Percentiles rank a stretch among this genome's conserved stretches.
Conservation (phyloP, 2,888 invertebrate genomes). For the Epinotia bilunana region DNA sequence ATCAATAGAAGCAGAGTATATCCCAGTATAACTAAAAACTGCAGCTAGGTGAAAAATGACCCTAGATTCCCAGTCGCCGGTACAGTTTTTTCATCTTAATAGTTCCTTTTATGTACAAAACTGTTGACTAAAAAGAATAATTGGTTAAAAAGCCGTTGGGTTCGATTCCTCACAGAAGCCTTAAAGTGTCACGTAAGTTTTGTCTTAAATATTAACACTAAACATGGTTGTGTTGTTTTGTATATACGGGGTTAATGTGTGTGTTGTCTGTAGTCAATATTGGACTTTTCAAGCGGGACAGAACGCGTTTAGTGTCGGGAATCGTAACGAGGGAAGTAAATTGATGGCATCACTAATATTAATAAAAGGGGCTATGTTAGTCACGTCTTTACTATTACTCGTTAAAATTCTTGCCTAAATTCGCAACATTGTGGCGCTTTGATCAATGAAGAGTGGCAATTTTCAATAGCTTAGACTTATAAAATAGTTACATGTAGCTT, state of each 20-base stretch:
- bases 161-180: constrained; percentile 1
- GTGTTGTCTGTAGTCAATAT: constrained; percentile 61
- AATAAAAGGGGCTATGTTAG: neutral
- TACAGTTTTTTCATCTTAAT: neutral
- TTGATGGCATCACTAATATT: constrained; percentile 13
- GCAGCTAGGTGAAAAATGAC: too few species aligned
- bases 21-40: too few species aligned
- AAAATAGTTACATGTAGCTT: too few species aligned
- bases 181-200: constrained; percentile 3
- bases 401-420: too few species aligned
- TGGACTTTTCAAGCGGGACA: constrained; percentile 60
- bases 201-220: constrained; percentile 7
- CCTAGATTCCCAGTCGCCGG: too few species aligned
- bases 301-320: neutral
- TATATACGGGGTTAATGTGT: constrained; percentile 28
- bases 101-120: neutral
- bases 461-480: too few species aligned
- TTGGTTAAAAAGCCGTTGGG: neutral
- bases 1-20: neutral
- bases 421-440: too few species aligned
- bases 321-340: neutral
- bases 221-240: constrained; percentile 20
- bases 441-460: too few species aligned
- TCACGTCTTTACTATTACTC: too few species aligned
- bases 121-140: neutral